phyloP scores from a whole-genome alignment of 2,888 invertebrate genomes.

The Rhaphigaster nebulosa region DNA sequence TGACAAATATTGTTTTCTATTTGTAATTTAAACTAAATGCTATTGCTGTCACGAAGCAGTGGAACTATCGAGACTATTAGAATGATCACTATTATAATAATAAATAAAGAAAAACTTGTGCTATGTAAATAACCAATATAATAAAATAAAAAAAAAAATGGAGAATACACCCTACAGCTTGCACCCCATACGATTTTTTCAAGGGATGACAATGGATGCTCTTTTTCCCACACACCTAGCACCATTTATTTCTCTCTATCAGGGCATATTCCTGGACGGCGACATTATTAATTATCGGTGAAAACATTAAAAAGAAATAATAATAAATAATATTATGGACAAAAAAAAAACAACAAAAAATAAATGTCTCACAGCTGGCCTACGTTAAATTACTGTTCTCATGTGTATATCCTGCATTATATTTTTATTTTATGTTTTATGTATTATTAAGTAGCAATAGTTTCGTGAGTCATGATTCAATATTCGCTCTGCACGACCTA shows the following conservation, averaged over 20 bases:
- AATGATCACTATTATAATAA: too few species aligned
- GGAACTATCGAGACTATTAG: too few species aligned
- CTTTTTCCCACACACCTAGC: constrained; percentile 13
- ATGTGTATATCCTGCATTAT: too few species aligned
- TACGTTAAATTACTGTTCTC: not conserved
- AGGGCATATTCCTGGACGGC: not conserved
- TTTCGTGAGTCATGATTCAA: too few species aligned
- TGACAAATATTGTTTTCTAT: too few species aligned
- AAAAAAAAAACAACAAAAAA: not conserved
- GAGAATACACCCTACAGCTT: not conserved
- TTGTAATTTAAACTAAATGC: too few species aligned
- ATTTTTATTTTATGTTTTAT: too few species aligned
- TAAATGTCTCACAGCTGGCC: not conserved
- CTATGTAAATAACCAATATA: not conserved
- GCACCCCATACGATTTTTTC: not conserved
- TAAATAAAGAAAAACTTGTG: too few species aligned
- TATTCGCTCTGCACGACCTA: too few species aligned
- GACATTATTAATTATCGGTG: not conserved
- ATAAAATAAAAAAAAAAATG: not conserved
- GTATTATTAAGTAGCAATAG: too few species aligned
- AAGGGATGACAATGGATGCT: not conserved
- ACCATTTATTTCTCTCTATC: not conserved
- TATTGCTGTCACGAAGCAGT: too few species aligned
- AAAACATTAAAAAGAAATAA: not conserved
- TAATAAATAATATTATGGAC: not conserved